Evolutionary conservation across 1,140 invertebrate genomes (phyloP).

Genomic region (Wasmannia auropunctata): DNA sequence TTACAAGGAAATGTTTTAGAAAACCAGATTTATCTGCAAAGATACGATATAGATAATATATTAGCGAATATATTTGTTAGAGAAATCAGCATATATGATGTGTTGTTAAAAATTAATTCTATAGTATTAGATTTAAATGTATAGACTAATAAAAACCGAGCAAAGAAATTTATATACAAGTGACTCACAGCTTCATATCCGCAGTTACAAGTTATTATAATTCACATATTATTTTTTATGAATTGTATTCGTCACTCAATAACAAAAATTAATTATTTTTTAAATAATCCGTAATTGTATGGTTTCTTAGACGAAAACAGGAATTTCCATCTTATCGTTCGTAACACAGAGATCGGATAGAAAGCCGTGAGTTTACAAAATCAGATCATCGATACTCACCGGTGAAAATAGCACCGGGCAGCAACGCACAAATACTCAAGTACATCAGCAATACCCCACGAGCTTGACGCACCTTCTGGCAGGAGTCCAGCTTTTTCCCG

Average conservation of each 20-base stretch:
- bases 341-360: background rate
- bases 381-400: slow-evolving; percentile 74
- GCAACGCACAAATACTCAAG: slow-evolving; percentile 78
- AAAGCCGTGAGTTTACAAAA: background rate
- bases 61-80: background rate
- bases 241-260: background rate
- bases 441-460: slow-evolving; percentile 77
- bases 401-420: slow-evolving; percentile 79
- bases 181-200: background rate
- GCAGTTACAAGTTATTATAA: background rate
- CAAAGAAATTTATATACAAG: background rate
- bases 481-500: slow-evolving; percentile 76
- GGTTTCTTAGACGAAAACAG: background rate
- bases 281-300: background rate
- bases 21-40: background rate
- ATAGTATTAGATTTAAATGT: background rate
- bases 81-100: background rate
- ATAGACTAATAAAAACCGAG: background rate
- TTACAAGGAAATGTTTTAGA: background rate
- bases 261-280: background rate
- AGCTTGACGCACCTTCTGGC: slow-evolving; percentile 79
- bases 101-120: slow-evolving; percentile 2
- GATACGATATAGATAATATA: background rate
- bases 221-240: background rate
- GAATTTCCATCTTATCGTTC: background rate